Evolutionary conservation across 2,797 vertebrate species (phyloP).

Genomic region (Danio jaintianensis): DNA sequence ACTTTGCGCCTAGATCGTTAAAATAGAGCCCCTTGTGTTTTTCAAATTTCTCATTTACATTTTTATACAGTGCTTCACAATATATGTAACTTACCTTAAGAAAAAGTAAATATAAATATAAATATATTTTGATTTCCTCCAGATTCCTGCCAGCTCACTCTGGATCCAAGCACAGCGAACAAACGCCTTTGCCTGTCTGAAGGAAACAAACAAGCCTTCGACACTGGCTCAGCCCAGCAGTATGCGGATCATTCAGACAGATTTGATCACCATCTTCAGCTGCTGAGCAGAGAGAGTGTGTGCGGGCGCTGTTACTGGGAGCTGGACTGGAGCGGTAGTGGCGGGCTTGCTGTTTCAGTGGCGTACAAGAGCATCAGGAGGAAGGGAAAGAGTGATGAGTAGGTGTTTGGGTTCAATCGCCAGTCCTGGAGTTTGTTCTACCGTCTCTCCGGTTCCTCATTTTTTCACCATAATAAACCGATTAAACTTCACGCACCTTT

Average conservation of each 20-base stretch:
- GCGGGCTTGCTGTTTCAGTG: not conserved
- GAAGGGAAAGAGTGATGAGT: too few relatives aligned
- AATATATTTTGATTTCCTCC: not conserved
- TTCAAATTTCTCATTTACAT: too few relatives aligned
- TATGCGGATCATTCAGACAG: not conserved
- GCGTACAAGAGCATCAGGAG: not conserved
- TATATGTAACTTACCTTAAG: not conserved
- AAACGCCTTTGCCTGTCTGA: not conserved
- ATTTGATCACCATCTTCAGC: not conserved
- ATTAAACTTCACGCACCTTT: not conserved
- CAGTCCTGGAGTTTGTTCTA: conserved; percentile 4
- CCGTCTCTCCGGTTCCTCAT: not conserved
- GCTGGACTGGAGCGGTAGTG: not conserved
- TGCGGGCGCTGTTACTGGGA: conserved; percentile 19
- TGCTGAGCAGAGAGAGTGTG: not conserved
- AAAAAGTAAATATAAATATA: not conserved
- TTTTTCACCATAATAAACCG: not conserved
- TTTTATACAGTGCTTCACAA: too few relatives aligned
- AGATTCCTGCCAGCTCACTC: conserved; percentile 2
- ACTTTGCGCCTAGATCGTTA: too few relatives aligned
- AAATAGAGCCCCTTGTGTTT: too few relatives aligned
- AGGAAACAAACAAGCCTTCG: not conserved
- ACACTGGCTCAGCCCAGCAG: not conserved
- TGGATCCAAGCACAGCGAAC: conserved; percentile 13
- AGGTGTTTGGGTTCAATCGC: not conserved